Percentiles rank a stretch among this genome's conserved stretches.
These are phyloP conservation scores for Agonopterix arenella DNA, from an alignment of 2,888 invertebrate species.

Conservation along the genomic window DNA sequence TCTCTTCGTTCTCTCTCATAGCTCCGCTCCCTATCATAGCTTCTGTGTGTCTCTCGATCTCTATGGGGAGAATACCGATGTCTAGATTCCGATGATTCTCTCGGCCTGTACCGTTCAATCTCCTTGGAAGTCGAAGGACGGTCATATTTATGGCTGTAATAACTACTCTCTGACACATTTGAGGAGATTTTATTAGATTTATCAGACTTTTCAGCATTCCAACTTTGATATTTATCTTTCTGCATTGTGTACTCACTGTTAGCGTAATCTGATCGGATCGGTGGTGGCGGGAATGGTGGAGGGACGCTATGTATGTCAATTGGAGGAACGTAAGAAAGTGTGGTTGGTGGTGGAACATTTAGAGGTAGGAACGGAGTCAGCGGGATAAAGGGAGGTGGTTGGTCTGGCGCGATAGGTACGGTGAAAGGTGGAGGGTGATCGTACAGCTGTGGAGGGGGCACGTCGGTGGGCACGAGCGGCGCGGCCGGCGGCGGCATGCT, in stretches of 20 bases:
- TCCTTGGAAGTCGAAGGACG: constrained; percentile 12
- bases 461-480: constrained; percentile 15
- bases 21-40: constrained; percentile 18
- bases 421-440: constrained; percentile 26
- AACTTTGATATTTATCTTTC: neutral
- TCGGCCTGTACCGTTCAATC: neutral
- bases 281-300: constrained; percentile 20
- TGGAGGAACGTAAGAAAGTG: constrained; percentile 9
- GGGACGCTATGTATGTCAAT: constrained; percentile 18
- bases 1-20: constrained; percentile 23
- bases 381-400: constrained; percentile 2
- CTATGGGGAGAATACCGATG: constrained; percentile 25
- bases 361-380: constrained; percentile 16
- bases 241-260: constrained; percentile 3
- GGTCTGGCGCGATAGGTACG: constrained; percentile 14
- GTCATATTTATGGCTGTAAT: constrained; percentile 10
- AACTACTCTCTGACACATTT: neutral
- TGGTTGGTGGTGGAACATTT: constrained; percentile 25
- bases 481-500: constrained; percentile 33
- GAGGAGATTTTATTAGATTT: constrained; percentile 4
- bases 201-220: neutral
- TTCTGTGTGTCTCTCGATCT: constrained; percentile 12
- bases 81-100: constrained; percentile 14
- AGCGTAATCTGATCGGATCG: constrained; percentile 17
- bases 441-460: constrained; percentile 27